phyloP scores from a whole-genome alignment of 2,113 vertebrate species.

The Lipophrys pholis region DNA sequence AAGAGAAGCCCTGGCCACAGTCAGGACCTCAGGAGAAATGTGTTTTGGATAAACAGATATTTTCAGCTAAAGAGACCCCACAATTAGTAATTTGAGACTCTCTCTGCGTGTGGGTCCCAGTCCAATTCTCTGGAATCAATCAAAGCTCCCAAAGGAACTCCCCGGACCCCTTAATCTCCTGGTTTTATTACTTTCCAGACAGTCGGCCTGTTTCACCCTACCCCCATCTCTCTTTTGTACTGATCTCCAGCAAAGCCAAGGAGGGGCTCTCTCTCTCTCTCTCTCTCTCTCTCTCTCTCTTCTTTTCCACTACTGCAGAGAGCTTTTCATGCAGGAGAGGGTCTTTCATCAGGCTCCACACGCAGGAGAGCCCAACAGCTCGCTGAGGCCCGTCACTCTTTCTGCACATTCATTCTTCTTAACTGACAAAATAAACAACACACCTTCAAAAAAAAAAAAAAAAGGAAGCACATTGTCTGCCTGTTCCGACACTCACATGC shows the following conservation, averaged over 20 bases:
- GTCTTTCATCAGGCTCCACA: slow-evolving; percentile 81
- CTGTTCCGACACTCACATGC: neutral
- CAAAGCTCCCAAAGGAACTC: slow-evolving; percentile 85
- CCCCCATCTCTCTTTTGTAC: slow-evolving; percentile 85
- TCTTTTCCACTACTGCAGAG: slow-evolving; percentile 76
- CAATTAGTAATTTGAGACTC: slow-evolving; percentile 86
- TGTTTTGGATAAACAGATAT: slow-evolving; percentile 83
- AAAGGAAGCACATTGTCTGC: neutral
- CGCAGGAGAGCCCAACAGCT: slow-evolving; percentile 64
- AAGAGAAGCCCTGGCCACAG: slow-evolving; percentile 31
- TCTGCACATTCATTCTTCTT: slow-evolving; percentile 38
- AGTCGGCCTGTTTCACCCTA: slow-evolving; percentile 81
- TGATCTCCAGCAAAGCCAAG: slow-evolving; percentile 81
- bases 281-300: slow-evolving; percentile 7
- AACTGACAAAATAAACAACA: slow-evolving; percentile 29
- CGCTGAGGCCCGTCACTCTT: slow-evolving; percentile 60
- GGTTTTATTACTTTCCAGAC: slow-evolving; percentile 89
- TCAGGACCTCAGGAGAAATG: slow-evolving; percentile 67
- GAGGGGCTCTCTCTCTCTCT: slow-evolving; percentile 61
- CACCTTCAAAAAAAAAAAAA: neutral
- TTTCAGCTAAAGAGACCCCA: slow-evolving; percentile 77
- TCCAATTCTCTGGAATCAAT: slow-evolving; percentile 87
- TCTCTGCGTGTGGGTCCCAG: slow-evolving; percentile 76
- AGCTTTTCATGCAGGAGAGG: slow-evolving; percentile 80
- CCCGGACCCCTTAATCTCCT: slow-evolving; percentile 84